Conservation (phyloP, 2,797 vertebrate species). For the Hoplostethus mediterraneus region DNA sequence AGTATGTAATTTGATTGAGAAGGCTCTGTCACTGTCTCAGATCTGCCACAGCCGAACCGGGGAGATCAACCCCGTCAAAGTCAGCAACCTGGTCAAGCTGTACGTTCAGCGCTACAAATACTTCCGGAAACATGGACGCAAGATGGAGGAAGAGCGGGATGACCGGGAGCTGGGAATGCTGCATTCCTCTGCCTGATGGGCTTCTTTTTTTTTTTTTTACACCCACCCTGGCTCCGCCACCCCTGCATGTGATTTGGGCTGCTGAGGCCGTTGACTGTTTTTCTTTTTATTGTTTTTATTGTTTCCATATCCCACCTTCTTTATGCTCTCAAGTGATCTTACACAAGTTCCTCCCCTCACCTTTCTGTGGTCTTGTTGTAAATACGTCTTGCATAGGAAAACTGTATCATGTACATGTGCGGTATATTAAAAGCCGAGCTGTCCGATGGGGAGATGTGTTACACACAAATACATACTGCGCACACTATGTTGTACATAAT, state of each 20-base stretch:
- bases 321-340: slow-evolving; percentile 52
- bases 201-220: background rate
- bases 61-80: slow-evolving; percentile 96
- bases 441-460: slow-evolving; percentile 21
- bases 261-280: slow-evolving; percentile 46
- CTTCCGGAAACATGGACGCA: slow-evolving; percentile 93
- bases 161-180: slow-evolving; percentile 76
- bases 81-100: slow-evolving; percentile 92
- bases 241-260: slow-evolving; percentile 56
- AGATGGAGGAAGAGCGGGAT: slow-evolving; percentile 87
- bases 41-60: slow-evolving; percentile 96
- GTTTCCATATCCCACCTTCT: slow-evolving; percentile 35
- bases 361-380: slow-evolving; percentile 72
- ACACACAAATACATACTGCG: background rate
- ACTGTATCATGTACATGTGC: slow-evolving; percentile 41
- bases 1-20: background rate
- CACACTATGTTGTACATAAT: slow-evolving; percentile 50
- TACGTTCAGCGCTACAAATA: slow-evolving; percentile 96
- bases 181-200: slow-evolving; percentile 75
- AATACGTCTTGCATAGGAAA: slow-evolving; percentile 65
- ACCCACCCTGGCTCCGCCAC: background rate
- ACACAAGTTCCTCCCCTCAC: slow-evolving; percentile 28
- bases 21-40: slow-evolving; percentile 65
- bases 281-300: slow-evolving; percentile 43
- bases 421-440: slow-evolving; percentile 35